phyloP scores from a whole-genome alignment of 2,888 invertebrate species.

The Calliscelio sp. region DNA sequence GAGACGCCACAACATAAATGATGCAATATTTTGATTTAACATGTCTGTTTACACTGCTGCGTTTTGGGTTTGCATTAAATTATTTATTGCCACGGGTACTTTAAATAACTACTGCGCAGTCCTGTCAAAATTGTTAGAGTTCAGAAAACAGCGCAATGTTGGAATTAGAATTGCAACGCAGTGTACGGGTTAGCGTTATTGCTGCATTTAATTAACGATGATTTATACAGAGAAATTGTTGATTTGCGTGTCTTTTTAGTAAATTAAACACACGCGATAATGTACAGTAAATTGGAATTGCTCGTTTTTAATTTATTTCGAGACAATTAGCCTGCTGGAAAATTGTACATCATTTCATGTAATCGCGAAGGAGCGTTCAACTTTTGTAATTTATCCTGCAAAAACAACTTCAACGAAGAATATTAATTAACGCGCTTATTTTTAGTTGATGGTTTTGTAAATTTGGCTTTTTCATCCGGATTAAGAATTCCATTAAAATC shows the following conservation, averaged over 20 bases:
- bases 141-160: neutral
- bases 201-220: constrained; percentile 22
- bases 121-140: constrained; percentile 23
- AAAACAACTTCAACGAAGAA: too few species aligned
- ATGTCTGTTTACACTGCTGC: neutral
- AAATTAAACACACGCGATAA: too few species aligned
- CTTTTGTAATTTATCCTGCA: too few species aligned
- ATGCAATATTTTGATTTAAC: constrained; percentile 13
- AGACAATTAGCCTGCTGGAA: too few species aligned
- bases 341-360: too few species aligned
- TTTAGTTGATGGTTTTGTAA: neutral
- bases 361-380: too few species aligned
- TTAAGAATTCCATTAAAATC: neutral
- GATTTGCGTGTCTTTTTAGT: too few species aligned
- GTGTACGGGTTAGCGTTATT: constrained; percentile 17
- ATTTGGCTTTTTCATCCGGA: neutral
- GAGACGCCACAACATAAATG: neutral
- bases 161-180: constrained; percentile 21
- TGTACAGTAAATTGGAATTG: too few species aligned
- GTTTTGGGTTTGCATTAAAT: neutral
- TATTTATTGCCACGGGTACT: constrained; percentile 25
- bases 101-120: constrained; percentile 19
- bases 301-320: too few species aligned
- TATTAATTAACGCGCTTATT: neutral
- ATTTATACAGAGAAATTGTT: constrained; percentile 11